A percentile compares a stretch with the other conserved stretches of the same genome.
These are phyloP conservation scores for Misgurnus anguillicaudatus DNA, from an alignment of 2,113 vertebrate genomes.

Conservation along the genomic window DNA sequence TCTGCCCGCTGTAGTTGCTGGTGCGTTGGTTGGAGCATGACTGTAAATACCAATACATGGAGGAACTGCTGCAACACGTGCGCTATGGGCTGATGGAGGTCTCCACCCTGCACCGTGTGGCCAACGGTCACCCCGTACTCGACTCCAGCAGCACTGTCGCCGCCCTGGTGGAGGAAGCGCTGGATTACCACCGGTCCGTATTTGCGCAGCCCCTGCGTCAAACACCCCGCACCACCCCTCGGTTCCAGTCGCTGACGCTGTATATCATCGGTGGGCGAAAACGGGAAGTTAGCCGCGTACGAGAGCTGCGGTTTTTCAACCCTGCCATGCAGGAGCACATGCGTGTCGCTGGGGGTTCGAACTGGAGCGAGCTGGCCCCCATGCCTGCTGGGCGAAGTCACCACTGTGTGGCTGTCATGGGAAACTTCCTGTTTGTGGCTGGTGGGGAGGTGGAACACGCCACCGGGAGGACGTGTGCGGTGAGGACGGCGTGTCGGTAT, in stretches of 20 bases:
- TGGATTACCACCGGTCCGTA: slow-evolving; percentile 88
- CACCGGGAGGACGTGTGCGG: slow-evolving; percentile 87
- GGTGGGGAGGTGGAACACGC: slow-evolving; percentile 91
- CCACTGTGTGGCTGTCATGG: slow-evolving; percentile 95
- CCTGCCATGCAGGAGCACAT: slow-evolving; percentile 85
- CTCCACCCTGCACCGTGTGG: slow-evolving; percentile 83
- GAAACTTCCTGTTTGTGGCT: slow-evolving; percentile 92
- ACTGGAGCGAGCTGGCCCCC: slow-evolving; percentile 91
- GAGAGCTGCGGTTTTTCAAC: slow-evolving; percentile 92
- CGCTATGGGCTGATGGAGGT: slow-evolving; percentile 95
- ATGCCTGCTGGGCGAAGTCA: slow-evolving; percentile 94
- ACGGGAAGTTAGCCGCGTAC: slow-evolving; percentile 88
- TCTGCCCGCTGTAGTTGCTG: slow-evolving; percentile 83
- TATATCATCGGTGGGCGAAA: slow-evolving; percentile 92
- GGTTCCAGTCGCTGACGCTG: slow-evolving; percentile 91
- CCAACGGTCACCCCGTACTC: slow-evolving; percentile 84
- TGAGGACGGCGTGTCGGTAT: slow-evolving; percentile 90
- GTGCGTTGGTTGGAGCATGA: slow-evolving; percentile 93
- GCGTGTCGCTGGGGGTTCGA: slow-evolving; percentile 83
- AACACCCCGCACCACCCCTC: slow-evolving; percentile 85
- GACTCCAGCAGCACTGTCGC: slow-evolving; percentile 83
- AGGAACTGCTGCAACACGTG: slow-evolving; percentile 90
- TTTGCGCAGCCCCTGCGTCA: slow-evolving; percentile 92
- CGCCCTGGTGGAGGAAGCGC: slow-evolving; percentile 86
- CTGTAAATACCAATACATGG: slow-evolving; percentile 87